Conservation (phyloP, 2,797 vertebrate species). For the Monodelphis domestica region DNA sequence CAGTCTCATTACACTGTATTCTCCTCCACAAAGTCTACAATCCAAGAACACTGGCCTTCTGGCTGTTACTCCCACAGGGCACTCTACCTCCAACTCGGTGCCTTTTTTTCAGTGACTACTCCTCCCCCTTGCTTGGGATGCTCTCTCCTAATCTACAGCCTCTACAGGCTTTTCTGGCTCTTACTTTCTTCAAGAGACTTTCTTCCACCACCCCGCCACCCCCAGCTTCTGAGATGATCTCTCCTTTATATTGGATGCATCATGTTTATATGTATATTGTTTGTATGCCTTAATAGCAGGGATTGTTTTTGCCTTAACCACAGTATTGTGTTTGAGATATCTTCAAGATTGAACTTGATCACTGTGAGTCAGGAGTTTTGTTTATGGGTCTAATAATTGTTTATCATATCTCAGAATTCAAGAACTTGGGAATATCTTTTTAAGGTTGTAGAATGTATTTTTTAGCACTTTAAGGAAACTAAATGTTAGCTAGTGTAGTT, state of each 20-base stretch:
- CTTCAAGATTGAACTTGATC: background rate
- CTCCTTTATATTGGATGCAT: background rate
- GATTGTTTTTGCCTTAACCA: background rate
- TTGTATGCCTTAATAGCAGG: background rate
- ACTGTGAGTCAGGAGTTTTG: background rate
- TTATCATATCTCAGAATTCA: background rate
- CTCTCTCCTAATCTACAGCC: background rate
- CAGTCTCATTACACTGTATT: background rate
- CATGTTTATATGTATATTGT: background rate
- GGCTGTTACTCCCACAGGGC: background rate
- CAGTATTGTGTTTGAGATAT: background rate
- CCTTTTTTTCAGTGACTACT: background rate
- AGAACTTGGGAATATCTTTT: background rate
- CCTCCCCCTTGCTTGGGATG: background rate
- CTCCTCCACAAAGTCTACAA: background rate
- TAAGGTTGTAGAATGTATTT: background rate
- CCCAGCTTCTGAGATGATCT: background rate
- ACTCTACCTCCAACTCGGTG: background rate
- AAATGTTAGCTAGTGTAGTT: background rate
- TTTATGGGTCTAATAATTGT: background rate
- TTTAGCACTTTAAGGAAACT: background rate
- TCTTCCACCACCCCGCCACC: background rate
- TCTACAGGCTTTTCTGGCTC: background rate
- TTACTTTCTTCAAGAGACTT: background rate
- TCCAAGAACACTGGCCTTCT: no score